These are phyloP conservation scores for Chrysomela aeneicollis DNA, from an alignment of 2,888 invertebrate species.

Conservation along the genomic window DNA sequence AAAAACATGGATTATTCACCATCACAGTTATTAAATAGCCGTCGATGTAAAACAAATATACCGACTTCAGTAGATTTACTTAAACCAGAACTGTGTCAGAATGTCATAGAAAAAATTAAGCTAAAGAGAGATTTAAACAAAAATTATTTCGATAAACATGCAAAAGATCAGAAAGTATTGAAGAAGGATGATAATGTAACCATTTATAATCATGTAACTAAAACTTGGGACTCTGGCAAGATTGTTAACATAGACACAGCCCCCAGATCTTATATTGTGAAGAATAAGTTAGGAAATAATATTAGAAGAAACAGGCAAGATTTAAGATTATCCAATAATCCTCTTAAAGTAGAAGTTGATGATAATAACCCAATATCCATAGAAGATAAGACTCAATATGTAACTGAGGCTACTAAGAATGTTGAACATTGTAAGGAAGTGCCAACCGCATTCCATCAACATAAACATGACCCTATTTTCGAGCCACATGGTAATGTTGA, in stretches of 20 bases:
- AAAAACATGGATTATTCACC: constrained; percentile 1
- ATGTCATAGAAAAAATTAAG: no score
- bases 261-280: constrained; percentile 1
- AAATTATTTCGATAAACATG: background rate
- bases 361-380: no score
- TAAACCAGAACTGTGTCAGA: no score
- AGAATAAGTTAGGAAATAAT: background rate
- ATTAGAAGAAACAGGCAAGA: background rate
- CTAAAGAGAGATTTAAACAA: background rate
- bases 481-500: no score
- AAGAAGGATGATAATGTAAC: constrained; percentile 1
- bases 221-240: no score
- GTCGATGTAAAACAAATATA: no score
- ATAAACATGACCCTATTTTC: no score
- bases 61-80: background rate
- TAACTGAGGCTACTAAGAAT: no score
- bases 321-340: background rate
- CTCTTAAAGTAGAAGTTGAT: no score
- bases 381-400: no score
- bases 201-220: background rate
- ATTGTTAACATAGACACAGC: background rate
- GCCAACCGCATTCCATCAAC: no score
- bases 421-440: no score
- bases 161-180: background rate
- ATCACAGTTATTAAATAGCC: background rate